Conservation (phyloP, 2,797 vertebrate genomes). For the Paedocypris micromegethes region DNA sequence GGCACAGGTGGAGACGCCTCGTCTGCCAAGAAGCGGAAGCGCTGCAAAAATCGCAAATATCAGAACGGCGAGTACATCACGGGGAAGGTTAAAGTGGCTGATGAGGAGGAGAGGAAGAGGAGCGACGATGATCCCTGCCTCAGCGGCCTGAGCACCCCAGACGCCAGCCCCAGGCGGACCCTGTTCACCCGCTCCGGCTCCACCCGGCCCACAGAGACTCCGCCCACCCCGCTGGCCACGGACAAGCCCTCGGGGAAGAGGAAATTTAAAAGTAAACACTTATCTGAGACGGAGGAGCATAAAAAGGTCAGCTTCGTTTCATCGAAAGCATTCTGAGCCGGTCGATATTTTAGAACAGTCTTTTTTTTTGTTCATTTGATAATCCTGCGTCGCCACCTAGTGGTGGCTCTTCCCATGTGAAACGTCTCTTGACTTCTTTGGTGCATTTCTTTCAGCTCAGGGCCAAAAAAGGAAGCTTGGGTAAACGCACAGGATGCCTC, state of each 20-base stretch:
- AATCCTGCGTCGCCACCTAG: constrained; percentile 65
- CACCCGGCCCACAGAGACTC: constrained; percentile 65
- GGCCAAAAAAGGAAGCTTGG: constrained; percentile 67
- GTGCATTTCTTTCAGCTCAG: constrained; percentile 66
- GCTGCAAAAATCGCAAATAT: constrained; percentile 89
- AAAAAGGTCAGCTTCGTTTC: constrained; percentile 61
- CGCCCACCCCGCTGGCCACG: constrained; percentile 66
- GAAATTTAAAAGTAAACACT: constrained; percentile 97
- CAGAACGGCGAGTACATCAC: constrained; percentile 92
- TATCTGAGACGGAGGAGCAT: constrained; percentile 70
- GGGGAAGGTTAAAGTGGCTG: constrained; percentile 80
- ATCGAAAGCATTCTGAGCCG: not conserved
- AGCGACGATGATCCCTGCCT: constrained; percentile 48
- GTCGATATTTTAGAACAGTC: constrained; percentile 27
- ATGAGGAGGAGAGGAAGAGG: constrained; percentile 57
- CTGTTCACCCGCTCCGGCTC: constrained; percentile 68
- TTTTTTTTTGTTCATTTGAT: not conserved
- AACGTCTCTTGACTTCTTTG: constrained; percentile 25
- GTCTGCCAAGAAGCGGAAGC: constrained; percentile 80
- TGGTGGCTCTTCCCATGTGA: constrained; percentile 53
- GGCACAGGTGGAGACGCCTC: constrained; percentile 62
- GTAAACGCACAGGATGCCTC: constrained; percentile 62
- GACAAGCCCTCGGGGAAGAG: constrained; percentile 96
- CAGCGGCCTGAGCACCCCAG: constrained; percentile 51
- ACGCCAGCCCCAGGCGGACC: constrained; percentile 56